Percentiles rank a stretch among this genome's conserved stretches.
These are phyloP conservation scores for Andrena bucephala DNA, from an alignment of 2,888 invertebrate genomes.

Conservation along the genomic window DNA sequence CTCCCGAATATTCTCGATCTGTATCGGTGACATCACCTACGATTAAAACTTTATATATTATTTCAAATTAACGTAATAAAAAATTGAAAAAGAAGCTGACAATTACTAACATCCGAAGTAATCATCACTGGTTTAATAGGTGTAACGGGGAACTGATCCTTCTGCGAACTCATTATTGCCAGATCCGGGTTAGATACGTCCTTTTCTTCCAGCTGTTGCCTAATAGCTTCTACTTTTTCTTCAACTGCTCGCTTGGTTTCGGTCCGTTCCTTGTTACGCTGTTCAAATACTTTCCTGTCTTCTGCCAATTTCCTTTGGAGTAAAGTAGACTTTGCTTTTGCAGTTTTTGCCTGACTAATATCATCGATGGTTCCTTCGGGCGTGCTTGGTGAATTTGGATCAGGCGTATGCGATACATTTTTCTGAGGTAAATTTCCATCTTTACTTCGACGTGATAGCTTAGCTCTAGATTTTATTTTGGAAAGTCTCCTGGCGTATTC, in stretches of 20 bases:
- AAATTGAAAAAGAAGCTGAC: neutral
- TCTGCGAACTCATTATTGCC: slow-evolving; percentile 76
- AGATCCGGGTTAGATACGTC: slow-evolving; percentile 65
- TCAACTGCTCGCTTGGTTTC: slow-evolving; percentile 84
- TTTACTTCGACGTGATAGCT: slow-evolving; percentile 78
- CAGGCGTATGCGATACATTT: slow-evolving; percentile 69
- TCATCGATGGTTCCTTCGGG: slow-evolving; percentile 76
- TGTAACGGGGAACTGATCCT: slow-evolving; percentile 66
- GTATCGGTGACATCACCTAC: slow-evolving; percentile 65
- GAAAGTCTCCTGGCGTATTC: slow-evolving; percentile 84
- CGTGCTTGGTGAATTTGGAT: slow-evolving; percentile 60
- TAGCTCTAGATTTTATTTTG: slow-evolving; percentile 84
- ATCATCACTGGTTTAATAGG: slow-evolving; percentile 77
- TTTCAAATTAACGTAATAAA: neutral
- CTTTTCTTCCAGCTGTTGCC: slow-evolving; percentile 85
- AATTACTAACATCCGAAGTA: slow-evolving; percentile 75
- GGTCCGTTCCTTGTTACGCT: slow-evolving; percentile 82
- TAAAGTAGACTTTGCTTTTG: slow-evolving; percentile 82
- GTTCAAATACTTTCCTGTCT: slow-evolving; percentile 84
- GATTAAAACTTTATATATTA: slow-evolving; percentile 24
- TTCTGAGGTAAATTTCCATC: slow-evolving; percentile 72
- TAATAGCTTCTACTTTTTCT: slow-evolving; percentile 85
- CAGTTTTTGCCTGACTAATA: slow-evolving; percentile 80
- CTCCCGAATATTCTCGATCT: slow-evolving; percentile 85
- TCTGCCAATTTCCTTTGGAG: slow-evolving; percentile 83